Percentiles rank a stretch among this genome's conserved stretches.
Conservation (phyloP, 2,797 vertebrate species). For the Hipposideros larvatus region DNA sequence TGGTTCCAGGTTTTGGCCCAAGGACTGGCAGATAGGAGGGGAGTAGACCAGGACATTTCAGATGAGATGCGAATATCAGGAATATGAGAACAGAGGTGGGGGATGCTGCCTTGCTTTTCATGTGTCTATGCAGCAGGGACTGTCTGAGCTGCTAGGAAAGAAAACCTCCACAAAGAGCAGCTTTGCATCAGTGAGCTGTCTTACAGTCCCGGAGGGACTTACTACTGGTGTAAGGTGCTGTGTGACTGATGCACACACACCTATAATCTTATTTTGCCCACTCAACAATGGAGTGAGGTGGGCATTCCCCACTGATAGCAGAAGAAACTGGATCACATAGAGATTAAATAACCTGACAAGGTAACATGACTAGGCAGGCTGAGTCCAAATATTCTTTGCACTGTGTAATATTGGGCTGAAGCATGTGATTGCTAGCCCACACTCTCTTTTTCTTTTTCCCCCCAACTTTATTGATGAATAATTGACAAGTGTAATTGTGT, state of each 20-base stretch:
- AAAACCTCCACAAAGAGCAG: neutral
- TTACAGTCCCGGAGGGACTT: neutral
- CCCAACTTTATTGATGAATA: neutral
- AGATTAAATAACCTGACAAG: neutral
- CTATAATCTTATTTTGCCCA: neutral
- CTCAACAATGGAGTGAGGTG: neutral
- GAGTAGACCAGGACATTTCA: neutral
- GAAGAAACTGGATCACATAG: slow-evolving; percentile 29
- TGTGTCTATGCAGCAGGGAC: rapidly evolving
- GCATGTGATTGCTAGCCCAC: neutral
- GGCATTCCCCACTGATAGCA: neutral
- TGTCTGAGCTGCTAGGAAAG: neutral
- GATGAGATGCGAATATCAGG: neutral
- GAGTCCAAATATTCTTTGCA: neutral
- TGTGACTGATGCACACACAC: neutral
- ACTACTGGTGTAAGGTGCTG: neutral
- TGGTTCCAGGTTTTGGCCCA: neutral
- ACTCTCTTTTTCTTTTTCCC: neutral
- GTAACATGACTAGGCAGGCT: neutral
- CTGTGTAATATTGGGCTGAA: neutral
- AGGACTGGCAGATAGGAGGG: neutral
- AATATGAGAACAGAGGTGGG: neutral
- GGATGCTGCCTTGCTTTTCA: neutral
- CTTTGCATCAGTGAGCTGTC: neutral
- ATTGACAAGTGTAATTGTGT: neutral